phyloP scores from a whole-genome alignment of 2,113 vertebrate genomes.

The Bagarius yarrelli region DNA sequence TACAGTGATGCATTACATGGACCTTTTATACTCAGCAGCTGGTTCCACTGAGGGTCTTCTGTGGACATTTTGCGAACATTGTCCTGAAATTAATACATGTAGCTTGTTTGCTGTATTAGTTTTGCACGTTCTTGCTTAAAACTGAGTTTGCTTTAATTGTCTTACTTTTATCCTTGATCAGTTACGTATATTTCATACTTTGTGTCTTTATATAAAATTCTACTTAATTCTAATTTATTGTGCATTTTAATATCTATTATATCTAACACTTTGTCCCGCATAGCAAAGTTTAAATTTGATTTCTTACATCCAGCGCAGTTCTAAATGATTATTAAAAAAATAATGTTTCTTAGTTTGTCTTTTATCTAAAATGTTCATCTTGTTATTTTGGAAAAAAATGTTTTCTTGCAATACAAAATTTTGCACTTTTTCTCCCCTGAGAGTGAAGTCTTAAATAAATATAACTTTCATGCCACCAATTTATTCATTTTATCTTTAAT shows the following conservation, averaged over 20 bases:
- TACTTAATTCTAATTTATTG: slow-evolving; percentile 69
- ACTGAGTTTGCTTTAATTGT: slow-evolving; percentile 35
- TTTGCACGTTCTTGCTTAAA: slow-evolving; percentile 29
- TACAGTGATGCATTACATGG: slow-evolving; percentile 9
- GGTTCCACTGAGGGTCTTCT: slow-evolving; percentile 25
- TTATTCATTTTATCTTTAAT: neutral
- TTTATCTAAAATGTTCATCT: neutral
- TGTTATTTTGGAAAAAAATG: slow-evolving; percentile 13
- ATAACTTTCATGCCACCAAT: slow-evolving; percentile 28
- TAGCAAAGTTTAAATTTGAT: neutral
- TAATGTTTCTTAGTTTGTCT: neutral
- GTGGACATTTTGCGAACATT: slow-evolving; percentile 29
- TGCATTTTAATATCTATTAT: slow-evolving; percentile 63
- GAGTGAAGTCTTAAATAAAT: slow-evolving; percentile 41
- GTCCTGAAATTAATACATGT: slow-evolving; percentile 31
- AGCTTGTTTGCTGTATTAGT: slow-evolving; percentile 17
- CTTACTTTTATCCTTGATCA: slow-evolving; percentile 48
- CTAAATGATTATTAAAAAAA: neutral
- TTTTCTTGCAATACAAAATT: slow-evolving; percentile 11
- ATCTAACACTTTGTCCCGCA: slow-evolving; percentile 25
- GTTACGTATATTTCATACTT: slow-evolving; percentile 42
- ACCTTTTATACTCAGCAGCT: slow-evolving; percentile 2
- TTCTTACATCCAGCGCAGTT: neutral
- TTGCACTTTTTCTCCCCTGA: neutral
- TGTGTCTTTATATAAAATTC: slow-evolving; percentile 40